A percentile compares a stretch with the other conserved stretches of the same genome.
phyloP scores from a whole-genome alignment of 2,888 invertebrate species.

The Drosophila nr. perissopoda region DNA sequence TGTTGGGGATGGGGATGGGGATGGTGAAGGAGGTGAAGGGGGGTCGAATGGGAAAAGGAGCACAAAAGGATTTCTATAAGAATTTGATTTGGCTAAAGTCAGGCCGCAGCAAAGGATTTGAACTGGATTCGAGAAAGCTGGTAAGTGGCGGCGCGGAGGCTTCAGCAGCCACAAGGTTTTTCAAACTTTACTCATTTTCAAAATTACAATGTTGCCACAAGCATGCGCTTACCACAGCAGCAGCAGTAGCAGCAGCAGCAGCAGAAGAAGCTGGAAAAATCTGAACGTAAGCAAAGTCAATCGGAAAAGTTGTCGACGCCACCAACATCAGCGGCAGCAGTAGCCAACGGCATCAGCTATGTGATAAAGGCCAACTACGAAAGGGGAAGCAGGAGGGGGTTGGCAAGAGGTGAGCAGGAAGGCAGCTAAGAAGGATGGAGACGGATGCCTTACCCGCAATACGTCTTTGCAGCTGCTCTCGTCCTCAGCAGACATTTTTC shows the following conservation, averaged over 20 bases:
- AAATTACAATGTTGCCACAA: constrained; percentile 82
- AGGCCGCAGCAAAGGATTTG: constrained; percentile 61
- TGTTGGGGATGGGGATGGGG: constrained; percentile 23
- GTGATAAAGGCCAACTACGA: constrained; percentile 57
- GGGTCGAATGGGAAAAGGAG: not conserved
- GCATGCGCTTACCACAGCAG: constrained; percentile 66
- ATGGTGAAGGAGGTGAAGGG: not conserved
- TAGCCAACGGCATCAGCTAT: constrained; percentile 39
- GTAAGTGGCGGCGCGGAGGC: constrained; percentile 3
- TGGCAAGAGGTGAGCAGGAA: not conserved
- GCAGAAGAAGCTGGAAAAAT: constrained; percentile 72
- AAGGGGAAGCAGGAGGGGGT: not conserved
- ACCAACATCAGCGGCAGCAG: constrained; percentile 29
- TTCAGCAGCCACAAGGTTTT: constrained; percentile 70
- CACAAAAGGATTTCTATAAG: constrained; percentile 65
- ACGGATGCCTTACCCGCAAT: constrained; percentile 52
- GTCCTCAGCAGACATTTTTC: constrained; percentile 73
- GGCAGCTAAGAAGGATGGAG: constrained; percentile 30
- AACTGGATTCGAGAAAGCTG: constrained; percentile 5
- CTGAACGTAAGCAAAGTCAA: constrained; percentile 81
- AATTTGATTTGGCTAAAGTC: constrained; percentile 70
- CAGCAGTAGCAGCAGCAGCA: constrained; percentile 20
- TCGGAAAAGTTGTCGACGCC: constrained; percentile 78
- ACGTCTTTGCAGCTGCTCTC: constrained; percentile 57
- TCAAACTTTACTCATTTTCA: constrained; percentile 83